Percentiles rank a stretch among this genome's conserved stretches.
Conservation (phyloP, 1,140 invertebrate species). For the Danaus melanippus region DNA sequence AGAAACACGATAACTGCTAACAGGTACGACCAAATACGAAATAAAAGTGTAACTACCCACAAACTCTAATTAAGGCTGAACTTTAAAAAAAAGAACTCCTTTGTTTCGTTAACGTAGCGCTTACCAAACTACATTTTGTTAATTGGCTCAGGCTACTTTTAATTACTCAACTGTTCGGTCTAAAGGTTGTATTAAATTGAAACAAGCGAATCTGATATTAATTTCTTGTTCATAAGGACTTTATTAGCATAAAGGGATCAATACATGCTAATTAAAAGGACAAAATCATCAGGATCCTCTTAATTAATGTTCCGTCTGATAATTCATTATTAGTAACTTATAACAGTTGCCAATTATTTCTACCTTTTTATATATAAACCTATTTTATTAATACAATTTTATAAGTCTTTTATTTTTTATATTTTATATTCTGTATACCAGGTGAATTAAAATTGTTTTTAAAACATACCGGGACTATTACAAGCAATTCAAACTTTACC, state of each 20-base stretch:
- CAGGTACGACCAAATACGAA: slow-evolving; percentile 9
- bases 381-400: no score
- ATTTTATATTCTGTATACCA: no score
- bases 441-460: no score
- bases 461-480: no score
- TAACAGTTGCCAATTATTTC: no score
- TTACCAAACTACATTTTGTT: slow-evolving; percentile 56
- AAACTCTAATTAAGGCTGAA: slow-evolving; percentile 53
- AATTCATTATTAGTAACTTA: no score
- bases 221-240: slow-evolving; percentile 6
- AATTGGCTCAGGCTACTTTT: slow-evolving; percentile 58
- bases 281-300: no score
- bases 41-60: slow-evolving; percentile 27
- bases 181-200: slow-evolving; percentile 13
- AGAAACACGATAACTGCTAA: slow-evolving; percentile 8
- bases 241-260: neutral
- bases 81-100: slow-evolving; percentile 45
- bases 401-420: no score
- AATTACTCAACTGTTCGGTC: slow-evolving; percentile 44
- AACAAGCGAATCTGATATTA: slow-evolving; percentile 16
- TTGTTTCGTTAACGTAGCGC: slow-evolving; percentile 49
- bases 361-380: no score
- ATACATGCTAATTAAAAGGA: slow-evolving; percentile 3
- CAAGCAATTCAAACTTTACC: no score
- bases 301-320: no score